These are phyloP conservation scores for Asteroscopus sphinx DNA, from an alignment of 2,888 invertebrate species.

Conservation along the genomic window DNA sequence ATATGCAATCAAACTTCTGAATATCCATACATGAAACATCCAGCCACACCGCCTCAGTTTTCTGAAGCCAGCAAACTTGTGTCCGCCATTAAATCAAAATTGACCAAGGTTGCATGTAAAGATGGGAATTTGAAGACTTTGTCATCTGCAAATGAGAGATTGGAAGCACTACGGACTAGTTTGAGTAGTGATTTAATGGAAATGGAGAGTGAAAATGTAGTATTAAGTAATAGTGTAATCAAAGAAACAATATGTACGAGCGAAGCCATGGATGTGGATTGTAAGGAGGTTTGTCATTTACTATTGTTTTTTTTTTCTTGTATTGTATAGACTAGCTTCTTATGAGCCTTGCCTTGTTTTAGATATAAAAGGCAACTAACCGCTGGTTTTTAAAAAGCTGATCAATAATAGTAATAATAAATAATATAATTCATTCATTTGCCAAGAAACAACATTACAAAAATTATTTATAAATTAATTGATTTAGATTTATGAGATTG, in stretches of 20 bases:
- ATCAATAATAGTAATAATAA: no score
- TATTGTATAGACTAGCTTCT: neutral
- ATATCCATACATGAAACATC: conserved; percentile 83
- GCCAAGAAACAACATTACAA: no score
- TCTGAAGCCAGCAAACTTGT: conserved; percentile 84
- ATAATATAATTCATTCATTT: no score
- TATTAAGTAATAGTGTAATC: conserved; percentile 50
- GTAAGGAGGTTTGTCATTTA: conserved; percentile 70
- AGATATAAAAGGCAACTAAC: neutral
- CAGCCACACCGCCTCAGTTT: conserved; percentile 85
- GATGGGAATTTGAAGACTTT: conserved; percentile 62
- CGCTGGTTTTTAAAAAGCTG: no score
- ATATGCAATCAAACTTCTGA: conserved; percentile 83
- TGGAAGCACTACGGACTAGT: conserved; percentile 70
- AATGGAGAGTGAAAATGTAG: conserved; percentile 44
- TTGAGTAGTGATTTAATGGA: conserved; percentile 69
- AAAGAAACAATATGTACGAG: conserved; percentile 48
- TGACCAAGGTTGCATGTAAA: conserved; percentile 70
- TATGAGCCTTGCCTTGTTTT: no score
- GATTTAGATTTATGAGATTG: no score
- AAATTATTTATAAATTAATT: no score
- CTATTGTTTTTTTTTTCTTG: conserved; percentile 8
- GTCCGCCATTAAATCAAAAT: conserved; percentile 83
- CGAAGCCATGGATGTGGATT: conserved; percentile 82
- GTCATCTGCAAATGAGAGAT: conserved; percentile 72